These are phyloP conservation scores for Ammodramus savannarum DNA, from an alignment of 2,113 vertebrate genomes.

Conservation along the genomic window DNA sequence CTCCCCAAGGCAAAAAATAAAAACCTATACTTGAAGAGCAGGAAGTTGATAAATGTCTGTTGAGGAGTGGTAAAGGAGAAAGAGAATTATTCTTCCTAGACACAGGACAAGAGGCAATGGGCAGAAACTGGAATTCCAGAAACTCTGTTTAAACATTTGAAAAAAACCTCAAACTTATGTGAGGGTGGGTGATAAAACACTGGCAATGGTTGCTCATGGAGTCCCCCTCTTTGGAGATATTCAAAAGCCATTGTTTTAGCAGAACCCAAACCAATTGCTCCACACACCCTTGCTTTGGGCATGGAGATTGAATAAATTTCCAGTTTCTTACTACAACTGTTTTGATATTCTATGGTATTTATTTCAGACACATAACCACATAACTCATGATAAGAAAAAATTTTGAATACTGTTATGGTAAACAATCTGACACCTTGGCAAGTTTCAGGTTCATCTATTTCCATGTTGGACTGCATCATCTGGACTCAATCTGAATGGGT, in stretches of 20 bases:
- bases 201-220: not conserved
- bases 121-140: not conserved
- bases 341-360: not conserved
- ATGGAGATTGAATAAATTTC: not conserved
- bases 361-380: not conserved
- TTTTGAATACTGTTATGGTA: not conserved
- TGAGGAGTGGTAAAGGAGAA: not conserved
- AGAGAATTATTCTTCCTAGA: not conserved
- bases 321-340: not conserved
- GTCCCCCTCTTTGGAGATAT: not conserved
- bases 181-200: not conserved
- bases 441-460: not conserved
- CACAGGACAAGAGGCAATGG: not conserved
- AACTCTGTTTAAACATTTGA: not conserved
- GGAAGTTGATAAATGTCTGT: not conserved
- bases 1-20: not conserved
- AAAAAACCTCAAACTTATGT: not conserved
- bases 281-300: not conserved
- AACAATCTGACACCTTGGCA: not conserved
- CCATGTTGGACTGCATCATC: not conserved
- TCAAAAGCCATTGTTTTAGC: not conserved
- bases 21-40: not conserved
- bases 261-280: not conserved
- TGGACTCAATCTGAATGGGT: not conserved
- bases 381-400: too few species aligned